Base-by-base conservation (phyloP, 2,113 vertebrate genomes). In the Nothoprocta perdicaria region DNA sequence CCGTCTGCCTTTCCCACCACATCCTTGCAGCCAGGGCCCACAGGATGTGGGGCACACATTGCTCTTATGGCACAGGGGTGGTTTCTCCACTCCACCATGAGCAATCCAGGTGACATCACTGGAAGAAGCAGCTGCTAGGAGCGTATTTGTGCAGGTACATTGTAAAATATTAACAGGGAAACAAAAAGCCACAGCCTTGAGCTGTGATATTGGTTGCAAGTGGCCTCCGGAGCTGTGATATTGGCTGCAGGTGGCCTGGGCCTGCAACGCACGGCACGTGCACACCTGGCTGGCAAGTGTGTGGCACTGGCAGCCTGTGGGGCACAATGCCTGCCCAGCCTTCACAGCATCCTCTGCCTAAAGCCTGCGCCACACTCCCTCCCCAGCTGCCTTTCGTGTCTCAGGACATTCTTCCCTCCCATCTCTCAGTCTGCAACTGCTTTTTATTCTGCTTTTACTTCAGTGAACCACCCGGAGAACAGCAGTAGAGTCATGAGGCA, bases 251-350 rank as follows among this genome's bases (percentile, higher is more conserved):
- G 33, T 8, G 48, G 67, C 26, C 23, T 57, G 15, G 73, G 38
- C 27, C 48, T 94, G 57, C 22, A 46, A 15, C 73, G 63, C 24
- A 3, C 31, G 21, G 11, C 2, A 6, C 15, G 8, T 55, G 53
- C 53, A 16, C 53, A 29, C 14, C 10, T 16, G 29, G 53, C 27
- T 9, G 29, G 27, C 27, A 31, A 75, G 46, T 14, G 31, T 4
- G 1, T 1, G 5, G 24, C 2, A 19, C 21, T 15, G n/a, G 16
- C 38, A 74, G 26, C 23, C 33, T 0, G 2, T 31, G 3, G 15
- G 8, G 9, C 16, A 45, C 24, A 58, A 10, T 33, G 24, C 12
- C 63, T 62, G 24, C 11, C 60, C 52, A 24, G 63, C 53, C 19
- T 48, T 80, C 21, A 53, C 12, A 55, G 46, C 29, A 67, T 52